Percentiles rank a stretch among this genome's conserved stretches.
Conservation (phyloP, 2,888 invertebrate genomes). For the Heliconius hortense region DNA sequence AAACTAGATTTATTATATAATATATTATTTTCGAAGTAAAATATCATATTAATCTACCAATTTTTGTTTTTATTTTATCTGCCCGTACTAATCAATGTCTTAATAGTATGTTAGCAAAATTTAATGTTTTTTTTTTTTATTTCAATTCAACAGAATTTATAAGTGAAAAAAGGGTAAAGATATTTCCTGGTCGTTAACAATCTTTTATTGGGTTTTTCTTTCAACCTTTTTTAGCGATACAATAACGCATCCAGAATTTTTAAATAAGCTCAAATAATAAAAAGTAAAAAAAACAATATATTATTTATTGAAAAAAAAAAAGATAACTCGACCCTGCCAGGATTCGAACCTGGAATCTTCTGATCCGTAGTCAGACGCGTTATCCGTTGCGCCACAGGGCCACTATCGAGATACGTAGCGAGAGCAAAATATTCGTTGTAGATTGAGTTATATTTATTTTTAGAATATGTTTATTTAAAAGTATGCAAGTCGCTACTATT, state of each 20-base stretch:
- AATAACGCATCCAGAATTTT: not conserved
- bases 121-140: no score
- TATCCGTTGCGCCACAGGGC: conserved; percentile 86
- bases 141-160: no score
- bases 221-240: not conserved
- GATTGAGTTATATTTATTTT: not conserved
- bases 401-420: conserved; percentile 40
- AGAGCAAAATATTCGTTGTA: not conserved
- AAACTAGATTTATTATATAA: not conserved
- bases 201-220: not conserved
- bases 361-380: conserved; percentile 88
- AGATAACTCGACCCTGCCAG: conserved; percentile 79
- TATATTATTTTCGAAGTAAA: no score
- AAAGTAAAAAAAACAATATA: not conserved
- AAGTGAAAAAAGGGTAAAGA: no score
- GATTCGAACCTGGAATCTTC: conserved; percentile 86
- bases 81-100: no score
- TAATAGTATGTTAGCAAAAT: no score
- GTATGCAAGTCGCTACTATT: no score
- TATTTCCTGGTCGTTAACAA: no score
- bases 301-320: conserved; percentile 3
- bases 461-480: not conserved
- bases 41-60: no score
- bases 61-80: no score
- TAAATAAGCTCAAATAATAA: not conserved